These are phyloP conservation scores for Oligia fasciuncula DNA, from an alignment of 2,888 invertebrate species.

Conservation along the genomic window DNA sequence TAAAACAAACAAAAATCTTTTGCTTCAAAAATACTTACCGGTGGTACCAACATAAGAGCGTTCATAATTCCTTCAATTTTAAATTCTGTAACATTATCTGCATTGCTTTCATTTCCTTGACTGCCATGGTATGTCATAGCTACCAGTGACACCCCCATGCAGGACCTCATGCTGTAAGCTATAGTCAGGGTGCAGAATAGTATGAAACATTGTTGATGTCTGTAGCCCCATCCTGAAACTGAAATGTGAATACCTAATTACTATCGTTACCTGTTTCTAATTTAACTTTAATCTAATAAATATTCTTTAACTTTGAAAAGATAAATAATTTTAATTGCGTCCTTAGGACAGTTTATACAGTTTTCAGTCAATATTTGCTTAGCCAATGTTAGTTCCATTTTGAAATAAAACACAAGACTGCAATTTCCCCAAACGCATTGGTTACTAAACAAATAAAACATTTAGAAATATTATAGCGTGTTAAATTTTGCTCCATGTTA, in stretches of 20 bases:
- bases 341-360: background rate
- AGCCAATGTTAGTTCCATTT: no score
- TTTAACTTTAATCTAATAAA: background rate
- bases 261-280: background rate
- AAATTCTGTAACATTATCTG: conserved; percentile 17
- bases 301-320: background rate
- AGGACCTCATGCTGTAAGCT: conserved; percentile 91
- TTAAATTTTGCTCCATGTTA: background rate
- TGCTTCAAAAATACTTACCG: conserved; percentile 25
- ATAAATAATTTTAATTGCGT: background rate
- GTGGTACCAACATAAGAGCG: conserved; percentile 39
- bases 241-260: background rate
- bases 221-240: conserved; percentile 79
- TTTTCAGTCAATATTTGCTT: background rate
- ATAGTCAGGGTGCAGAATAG: conserved; percentile 90
- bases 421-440: conserved; percentile 12
- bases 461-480: conserved; percentile 6
- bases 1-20: background rate
- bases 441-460: conserved; percentile 18
- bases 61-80: conserved; percentile 39
- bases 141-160: conserved; percentile 69
- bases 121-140: conserved; percentile 28
- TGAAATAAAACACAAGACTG: conserved; percentile 27
- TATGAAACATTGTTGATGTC: conserved; percentile 91
- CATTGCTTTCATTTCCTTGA: background rate